Evolutionary conservation across 2,797 vertebrate genomes (phyloP).

Genomic region (Streptopelia turtur): DNA sequence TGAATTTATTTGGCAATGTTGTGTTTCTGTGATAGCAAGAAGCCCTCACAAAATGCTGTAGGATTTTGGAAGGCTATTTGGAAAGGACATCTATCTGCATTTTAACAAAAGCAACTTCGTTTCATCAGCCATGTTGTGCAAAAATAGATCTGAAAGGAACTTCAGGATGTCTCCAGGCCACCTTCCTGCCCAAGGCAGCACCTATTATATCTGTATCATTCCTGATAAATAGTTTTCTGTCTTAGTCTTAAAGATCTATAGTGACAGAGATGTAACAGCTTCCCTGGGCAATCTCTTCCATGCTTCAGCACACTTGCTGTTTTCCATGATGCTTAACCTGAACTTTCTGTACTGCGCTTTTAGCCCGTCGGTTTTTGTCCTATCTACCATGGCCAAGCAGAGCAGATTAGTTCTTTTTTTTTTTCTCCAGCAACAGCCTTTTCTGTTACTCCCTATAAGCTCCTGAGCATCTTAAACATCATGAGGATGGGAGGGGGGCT

Average conservation of each 20-base stretch:
- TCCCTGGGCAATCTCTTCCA: neutral
- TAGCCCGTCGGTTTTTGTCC: neutral
- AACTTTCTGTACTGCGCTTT: neutral
- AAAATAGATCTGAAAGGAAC: neutral
- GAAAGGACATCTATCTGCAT: neutral
- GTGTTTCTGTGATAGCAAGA: neutral
- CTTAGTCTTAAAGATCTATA: neutral
- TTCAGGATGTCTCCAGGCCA: neutral
- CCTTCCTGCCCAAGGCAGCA: neutral
- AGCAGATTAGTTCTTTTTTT: neutral
- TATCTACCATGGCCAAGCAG: neutral
- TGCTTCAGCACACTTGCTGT: neutral
- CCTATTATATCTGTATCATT: neutral
- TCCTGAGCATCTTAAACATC: neutral
- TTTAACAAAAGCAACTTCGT: neutral
- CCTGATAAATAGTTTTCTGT: neutral
- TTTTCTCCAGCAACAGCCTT: neutral
- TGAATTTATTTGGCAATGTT: neutral
- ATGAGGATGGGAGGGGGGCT: accelerated
- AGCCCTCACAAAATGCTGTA: neutral
- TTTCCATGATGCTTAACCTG: neutral
- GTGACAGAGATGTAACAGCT: neutral
- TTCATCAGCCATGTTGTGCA: neutral
- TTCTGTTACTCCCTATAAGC: neutral
- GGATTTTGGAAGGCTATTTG: neutral